Conservation (phyloP, 2,797 vertebrate species). For the Siniperca undulata region DNA sequence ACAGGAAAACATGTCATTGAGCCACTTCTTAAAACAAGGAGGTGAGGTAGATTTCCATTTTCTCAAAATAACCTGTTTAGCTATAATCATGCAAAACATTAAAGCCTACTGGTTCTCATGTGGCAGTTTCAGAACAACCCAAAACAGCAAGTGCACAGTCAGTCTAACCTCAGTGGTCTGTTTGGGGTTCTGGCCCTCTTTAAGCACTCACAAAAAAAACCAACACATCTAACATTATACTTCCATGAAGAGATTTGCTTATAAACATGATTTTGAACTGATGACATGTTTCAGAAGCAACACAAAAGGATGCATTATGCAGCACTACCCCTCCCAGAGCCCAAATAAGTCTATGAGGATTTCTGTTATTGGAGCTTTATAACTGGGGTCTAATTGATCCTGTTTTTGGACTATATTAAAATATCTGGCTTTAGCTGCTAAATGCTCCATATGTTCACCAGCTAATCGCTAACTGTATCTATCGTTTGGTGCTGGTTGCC, state of each 20-base stretch:
- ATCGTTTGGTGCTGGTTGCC: neutral
- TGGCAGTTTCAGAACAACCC: neutral
- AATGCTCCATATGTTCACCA: neutral
- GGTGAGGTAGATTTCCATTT: neutral
- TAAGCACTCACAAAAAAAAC: neutral
- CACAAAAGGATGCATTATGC: neutral
- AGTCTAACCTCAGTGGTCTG: neutral
- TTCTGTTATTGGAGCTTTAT: neutral
- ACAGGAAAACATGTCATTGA: no score
- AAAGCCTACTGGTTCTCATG: neutral
- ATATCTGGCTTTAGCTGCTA: neutral
- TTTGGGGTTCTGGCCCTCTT: neutral
- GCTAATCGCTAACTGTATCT: neutral
- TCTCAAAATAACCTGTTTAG: neutral
- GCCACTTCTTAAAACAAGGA: neutral
- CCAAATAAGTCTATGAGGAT: neutral
- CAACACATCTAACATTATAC: neutral
- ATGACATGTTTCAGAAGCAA: neutral
- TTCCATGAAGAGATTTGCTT: neutral
- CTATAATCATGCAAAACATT: neutral
- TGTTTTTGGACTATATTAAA: neutral
- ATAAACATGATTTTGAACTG: neutral
- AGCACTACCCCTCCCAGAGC: neutral
- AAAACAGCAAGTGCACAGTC: neutral
- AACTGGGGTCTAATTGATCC: slow-evolving; percentile 3